Evolutionary conservation across 1,140 invertebrate genomes (phyloP).

Genomic region (Melitaea cinxia): DNA sequence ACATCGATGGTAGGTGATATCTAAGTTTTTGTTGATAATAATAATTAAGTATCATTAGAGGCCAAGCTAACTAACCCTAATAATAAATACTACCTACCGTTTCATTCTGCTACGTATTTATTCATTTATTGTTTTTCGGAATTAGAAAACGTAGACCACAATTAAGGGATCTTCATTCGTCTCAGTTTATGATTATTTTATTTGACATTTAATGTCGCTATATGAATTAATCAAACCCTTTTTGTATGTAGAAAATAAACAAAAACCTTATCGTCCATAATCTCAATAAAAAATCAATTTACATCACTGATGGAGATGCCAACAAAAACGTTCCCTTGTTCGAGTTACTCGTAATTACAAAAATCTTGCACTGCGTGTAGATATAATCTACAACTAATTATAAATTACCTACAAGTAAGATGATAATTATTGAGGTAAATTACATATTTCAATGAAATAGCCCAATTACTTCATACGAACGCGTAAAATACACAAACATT

Average conservation of each 20-base stretch:
- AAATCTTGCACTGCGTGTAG: slow-evolving; percentile 6
- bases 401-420: neutral
- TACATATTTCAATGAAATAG: neutral
- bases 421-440: neutral
- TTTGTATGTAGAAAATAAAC: neutral
- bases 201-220: neutral
- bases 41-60: no score
- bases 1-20: no score
- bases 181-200: no score
- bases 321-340: neutral
- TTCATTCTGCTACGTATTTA: no score
- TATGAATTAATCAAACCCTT: neutral
- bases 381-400: slow-evolving; percentile 4
- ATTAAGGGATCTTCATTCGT: no score
- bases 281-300: neutral
- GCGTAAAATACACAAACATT: no score
- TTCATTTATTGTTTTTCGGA: no score
- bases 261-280: neutral
- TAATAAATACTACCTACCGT: no score
- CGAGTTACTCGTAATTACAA: neutral
- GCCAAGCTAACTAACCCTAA: no score
- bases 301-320: neutral
- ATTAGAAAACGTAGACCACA: no score
- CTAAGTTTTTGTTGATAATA: no score
- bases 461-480: no score